Evolutionary conservation across 1,140 invertebrate genomes (phyloP), one percentile per base, ranked within the genome.

Genomic region (Platorchestia sp.): DNA sequence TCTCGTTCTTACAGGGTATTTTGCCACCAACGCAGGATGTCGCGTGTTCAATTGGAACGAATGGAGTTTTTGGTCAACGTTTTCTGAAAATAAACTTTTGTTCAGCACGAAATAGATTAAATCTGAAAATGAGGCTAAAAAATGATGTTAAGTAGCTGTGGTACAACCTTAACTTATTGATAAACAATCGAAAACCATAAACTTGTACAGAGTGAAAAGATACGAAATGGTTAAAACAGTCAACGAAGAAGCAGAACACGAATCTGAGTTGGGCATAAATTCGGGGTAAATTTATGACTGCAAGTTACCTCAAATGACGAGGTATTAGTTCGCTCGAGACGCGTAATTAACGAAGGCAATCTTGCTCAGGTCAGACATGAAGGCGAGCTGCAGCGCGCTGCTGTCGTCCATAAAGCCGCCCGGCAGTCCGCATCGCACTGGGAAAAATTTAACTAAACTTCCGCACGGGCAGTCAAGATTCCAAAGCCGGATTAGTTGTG

Each of bases 401-500:
- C 59, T 3, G 7, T 75, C 59, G 27, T 75, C 59, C 14, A 75
- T 75, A 36, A 3, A 3, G 59, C 59, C 14, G 27, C 14, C 59
- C 14, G 27, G 1, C 59, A 10, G 59, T 1, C 59, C 36, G 59
- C 27, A 27, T 36, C 59, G 14, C 1, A 27, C 59, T 75, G 14
- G 36, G 14, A 75, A 75, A 75, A 75, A 75, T 75, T 22, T 75
- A 1, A 22, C 14, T 75, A 75, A 75, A 75, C 59, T 75, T 75
- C 59, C 59, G 59, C 27, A 75, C 59, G 59, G 1, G 59, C 14
- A 36, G 59, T 75, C 59, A 27, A 75, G 59, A 75, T 75, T 75
- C 59, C 59, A 75, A 75, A 75, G 59, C 59, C 59, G 59, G 59
- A 75, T 75, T 75, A 75, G 59, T 75, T 75, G 59, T 75, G 59